Conservation (phyloP, 2,113 vertebrate genomes). For the Chaetorhynchus papuensis region DNA sequence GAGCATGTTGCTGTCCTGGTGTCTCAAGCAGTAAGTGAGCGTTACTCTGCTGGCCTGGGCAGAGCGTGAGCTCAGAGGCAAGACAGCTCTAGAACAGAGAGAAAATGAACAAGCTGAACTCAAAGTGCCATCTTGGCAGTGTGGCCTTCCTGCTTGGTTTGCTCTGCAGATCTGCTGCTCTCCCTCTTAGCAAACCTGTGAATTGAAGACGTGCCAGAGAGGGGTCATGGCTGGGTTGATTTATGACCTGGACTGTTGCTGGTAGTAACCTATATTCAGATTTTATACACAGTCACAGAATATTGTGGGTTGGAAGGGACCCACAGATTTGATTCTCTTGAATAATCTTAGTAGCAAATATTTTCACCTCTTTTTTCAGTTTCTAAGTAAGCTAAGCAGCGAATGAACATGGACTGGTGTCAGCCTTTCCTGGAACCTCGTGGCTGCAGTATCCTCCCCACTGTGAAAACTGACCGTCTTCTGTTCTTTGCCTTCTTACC, state of each 20-base stretch:
- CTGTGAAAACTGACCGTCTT: neutral
- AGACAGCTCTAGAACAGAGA: neutral
- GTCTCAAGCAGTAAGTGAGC: neutral
- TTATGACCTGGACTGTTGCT: neutral
- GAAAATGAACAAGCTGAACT: neutral
- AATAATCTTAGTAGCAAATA: neutral
- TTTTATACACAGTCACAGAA: neutral
- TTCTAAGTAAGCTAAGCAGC: neutral
- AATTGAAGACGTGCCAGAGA: neutral
- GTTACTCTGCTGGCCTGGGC: neutral
- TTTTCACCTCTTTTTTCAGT: neutral
- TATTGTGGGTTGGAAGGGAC: neutral
- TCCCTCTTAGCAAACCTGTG: neutral
- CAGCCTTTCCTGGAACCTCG: neutral
- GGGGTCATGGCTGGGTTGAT: neutral
- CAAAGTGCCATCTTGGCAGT: neutral
- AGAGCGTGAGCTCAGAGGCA: neutral
- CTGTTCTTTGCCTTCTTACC: neutral
- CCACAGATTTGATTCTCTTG: neutral
- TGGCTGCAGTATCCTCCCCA: neutral
- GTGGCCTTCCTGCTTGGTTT: neutral
- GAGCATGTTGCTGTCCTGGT: neutral
- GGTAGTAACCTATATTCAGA: neutral
- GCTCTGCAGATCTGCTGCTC: neutral
- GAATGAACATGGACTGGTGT: neutral